phyloP scores from a whole-genome alignment of 2,113 vertebrate genomes.

The Rana temporaria region DNA sequence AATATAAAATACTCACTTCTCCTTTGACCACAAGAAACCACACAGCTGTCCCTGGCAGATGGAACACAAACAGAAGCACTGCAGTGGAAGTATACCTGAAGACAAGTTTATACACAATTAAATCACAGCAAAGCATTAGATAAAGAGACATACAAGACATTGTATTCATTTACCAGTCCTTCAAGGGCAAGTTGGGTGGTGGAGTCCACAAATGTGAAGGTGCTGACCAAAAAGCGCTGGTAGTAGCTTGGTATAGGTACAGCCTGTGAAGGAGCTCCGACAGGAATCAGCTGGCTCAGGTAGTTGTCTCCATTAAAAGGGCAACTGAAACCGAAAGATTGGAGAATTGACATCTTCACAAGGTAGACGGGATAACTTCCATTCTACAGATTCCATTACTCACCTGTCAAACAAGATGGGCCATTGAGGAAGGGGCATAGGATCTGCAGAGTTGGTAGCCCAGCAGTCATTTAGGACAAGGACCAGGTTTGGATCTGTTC shows the following conservation, averaged over 20 bases:
- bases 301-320: constrained; percentile 72
- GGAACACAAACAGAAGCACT: constrained; percentile 49
- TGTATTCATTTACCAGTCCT: constrained; percentile 62
- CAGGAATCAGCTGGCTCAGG: constrained; percentile 60
- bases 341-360: too few species aligned
- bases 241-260: constrained; percentile 66
- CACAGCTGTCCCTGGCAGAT: constrained; percentile 19
- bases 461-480: constrained; percentile 75
- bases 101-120: too few species aligned
- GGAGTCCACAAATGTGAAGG: constrained; percentile 68
- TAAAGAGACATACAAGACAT: too few species aligned
- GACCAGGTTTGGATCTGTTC: constrained; percentile 68
- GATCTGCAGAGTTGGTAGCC: constrained; percentile 69
- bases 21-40: neutral
- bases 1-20: constrained; percentile 53
- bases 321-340: constrained; percentile 60
- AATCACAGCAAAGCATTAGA: too few species aligned
- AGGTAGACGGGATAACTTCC: neutral
- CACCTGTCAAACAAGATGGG: constrained; percentile 72
- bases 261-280: constrained; percentile 7
- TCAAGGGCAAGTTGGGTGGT: constrained; percentile 57
- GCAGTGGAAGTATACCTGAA: constrained; percentile 58
- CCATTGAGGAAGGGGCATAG: constrained; percentile 70
- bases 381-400: neutral
- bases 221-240: constrained; percentile 65